These are phyloP conservation scores for Lerema accius DNA, from an alignment of 1,140 invertebrate genomes.

Conservation along the genomic window DNA sequence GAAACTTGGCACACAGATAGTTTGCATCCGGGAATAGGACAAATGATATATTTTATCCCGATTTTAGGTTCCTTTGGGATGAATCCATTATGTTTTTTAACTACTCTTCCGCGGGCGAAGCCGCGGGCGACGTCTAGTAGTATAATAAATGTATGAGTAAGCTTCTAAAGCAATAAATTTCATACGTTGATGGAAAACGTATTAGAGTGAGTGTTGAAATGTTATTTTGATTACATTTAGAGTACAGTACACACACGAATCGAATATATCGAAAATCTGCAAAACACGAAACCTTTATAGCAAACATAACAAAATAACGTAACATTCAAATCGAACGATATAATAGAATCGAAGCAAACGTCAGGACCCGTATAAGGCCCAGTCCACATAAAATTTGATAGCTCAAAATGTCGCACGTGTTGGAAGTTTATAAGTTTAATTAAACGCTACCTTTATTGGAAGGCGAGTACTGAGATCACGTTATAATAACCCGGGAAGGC, in stretches of 20 bases:
- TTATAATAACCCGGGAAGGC: constrained; percentile 13
- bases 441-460: constrained; percentile 38
- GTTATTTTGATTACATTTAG: too few relatives aligned
- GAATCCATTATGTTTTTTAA: too few relatives aligned
- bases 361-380: constrained; percentile 17
- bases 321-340: neutral
- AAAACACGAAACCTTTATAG: neutral
- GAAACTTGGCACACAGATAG: too few relatives aligned
- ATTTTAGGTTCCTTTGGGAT: too few relatives aligned
- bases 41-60: too few relatives aligned
- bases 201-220: too few relatives aligned
- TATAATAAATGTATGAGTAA: too few relatives aligned
- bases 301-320: neutral
- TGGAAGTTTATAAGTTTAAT: constrained; percentile 46
- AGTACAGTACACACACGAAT: neutral
- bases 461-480: constrained; percentile 22
- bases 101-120: too few relatives aligned
- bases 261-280: neutral
- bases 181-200: too few relatives aligned
- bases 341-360: neutral
- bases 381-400: constrained; percentile 38
- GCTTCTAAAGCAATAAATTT: too few relatives aligned
- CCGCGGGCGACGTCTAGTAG: too few relatives aligned
- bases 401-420: constrained; percentile 38
- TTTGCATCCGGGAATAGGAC: too few relatives aligned